Percentiles rank a stretch among this genome's conserved stretches.
Conservation (phyloP, 2,888 invertebrate genomes). For the Brachylomia viminalis region DNA sequence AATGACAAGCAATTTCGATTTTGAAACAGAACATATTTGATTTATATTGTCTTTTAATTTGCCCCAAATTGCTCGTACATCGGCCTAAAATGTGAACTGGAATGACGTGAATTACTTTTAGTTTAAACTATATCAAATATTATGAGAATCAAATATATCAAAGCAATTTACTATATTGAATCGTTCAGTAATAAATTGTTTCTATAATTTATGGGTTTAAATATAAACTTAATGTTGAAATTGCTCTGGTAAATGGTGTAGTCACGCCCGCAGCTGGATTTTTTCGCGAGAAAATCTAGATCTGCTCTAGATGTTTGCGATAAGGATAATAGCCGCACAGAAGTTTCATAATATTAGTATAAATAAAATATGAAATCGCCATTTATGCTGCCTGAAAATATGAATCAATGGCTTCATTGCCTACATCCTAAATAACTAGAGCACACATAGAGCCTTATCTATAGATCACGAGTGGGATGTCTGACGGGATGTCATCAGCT, state of each 20-base stretch:
- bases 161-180: constrained; percentile 64
- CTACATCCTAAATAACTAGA: constrained; percentile 49
- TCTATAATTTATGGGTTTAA: constrained; percentile 61
- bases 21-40: constrained; percentile 86
- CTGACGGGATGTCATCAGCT: constrained; percentile 77
- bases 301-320: constrained; percentile 58
- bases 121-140: constrained; percentile 55
- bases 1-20: constrained; percentile 89
- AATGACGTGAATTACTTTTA: constrained; percentile 55
- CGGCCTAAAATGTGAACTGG: constrained; percentile 65
- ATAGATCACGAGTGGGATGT: constrained; percentile 75
- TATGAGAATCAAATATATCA: constrained; percentile 60
- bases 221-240: constrained; percentile 63
- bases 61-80: constrained; percentile 75
- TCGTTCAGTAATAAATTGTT: constrained; percentile 66
- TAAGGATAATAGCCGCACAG: constrained; percentile 32
- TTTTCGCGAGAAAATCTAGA: constrained; percentile 63
- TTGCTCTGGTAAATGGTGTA: constrained; percentile 56
- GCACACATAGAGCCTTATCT: constrained; percentile 77
- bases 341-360: constrained; percentile 39
- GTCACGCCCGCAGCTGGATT: constrained; percentile 58
- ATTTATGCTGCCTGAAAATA: constrained; percentile 1
- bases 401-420: constrained; percentile 23
- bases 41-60: constrained; percentile 85
- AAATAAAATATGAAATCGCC: constrained; percentile 21